Conservation (phyloP, 2,113 vertebrate genomes). For the Corvus moneduloides region DNA sequence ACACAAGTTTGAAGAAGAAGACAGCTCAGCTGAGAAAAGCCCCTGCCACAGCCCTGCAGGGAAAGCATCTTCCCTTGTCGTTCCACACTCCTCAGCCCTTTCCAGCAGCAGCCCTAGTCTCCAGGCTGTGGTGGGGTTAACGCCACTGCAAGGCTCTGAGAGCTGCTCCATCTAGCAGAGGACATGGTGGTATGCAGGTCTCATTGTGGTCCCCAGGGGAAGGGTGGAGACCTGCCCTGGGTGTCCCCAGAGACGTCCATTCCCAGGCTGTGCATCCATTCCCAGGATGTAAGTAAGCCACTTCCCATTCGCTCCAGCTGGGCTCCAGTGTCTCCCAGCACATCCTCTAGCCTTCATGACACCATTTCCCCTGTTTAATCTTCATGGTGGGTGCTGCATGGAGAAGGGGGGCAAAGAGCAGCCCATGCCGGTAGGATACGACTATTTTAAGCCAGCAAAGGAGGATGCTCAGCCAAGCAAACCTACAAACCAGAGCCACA, state of each 20-base stretch:
- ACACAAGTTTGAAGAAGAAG: not conserved
- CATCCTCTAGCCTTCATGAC: not conserved
- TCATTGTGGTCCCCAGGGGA: not conserved
- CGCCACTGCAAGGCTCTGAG: not conserved
- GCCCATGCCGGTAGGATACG: fast-evolving
- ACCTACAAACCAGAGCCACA: not conserved
- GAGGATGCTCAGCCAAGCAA: not conserved
- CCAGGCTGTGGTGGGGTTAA: not conserved
- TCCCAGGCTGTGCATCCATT: not conserved
- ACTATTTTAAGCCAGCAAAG: not conserved
- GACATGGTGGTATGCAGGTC: not conserved
- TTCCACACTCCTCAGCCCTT: not conserved
- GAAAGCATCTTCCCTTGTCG: not conserved
- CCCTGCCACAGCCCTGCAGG: not conserved
- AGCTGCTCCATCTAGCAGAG: not conserved
- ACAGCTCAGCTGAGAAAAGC: not conserved
- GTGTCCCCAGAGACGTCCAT: not conserved
- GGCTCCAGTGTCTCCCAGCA: not conserved
- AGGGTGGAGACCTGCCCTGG: not conserved
- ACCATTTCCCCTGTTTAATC: not conserved
- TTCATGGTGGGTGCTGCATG: not conserved
- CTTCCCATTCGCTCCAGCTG: not conserved
- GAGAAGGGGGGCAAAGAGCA: not conserved
- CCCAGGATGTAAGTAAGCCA: not conserved
- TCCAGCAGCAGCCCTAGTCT: not conserved